Conservation (phyloP, 2,797 vertebrate species). For the Pachyuromys duprasi region DNA sequence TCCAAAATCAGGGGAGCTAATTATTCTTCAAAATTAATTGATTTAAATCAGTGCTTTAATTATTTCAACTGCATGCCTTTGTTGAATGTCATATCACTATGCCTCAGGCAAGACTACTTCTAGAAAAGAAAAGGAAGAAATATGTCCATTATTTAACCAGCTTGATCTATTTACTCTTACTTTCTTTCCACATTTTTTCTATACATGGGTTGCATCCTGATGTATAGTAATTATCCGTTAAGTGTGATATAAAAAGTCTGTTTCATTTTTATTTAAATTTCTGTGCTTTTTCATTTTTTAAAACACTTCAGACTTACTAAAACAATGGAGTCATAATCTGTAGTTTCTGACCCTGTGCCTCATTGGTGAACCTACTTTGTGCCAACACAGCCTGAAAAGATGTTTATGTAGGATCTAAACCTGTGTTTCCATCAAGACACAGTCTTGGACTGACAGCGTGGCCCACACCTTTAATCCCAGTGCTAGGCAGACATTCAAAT, state of each 20-base stretch:
- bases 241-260: not conserved
- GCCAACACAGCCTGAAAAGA: not conserved
- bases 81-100: conserved; percentile 9
- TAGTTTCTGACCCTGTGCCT: conserved; percentile 32
- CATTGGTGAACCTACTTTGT: conserved; percentile 25
- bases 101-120: conserved; percentile 2
- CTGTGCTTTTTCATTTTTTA: not conserved
- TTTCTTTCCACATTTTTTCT: conserved; percentile 33
- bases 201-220: not conserved
- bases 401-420: not conserved
- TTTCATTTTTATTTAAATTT: conserved; percentile 35
- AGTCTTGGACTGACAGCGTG: not conserved
- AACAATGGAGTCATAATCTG: not conserved
- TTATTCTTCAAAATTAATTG: conserved; percentile 40
- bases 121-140: conserved; percentile 26
- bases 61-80: conserved; percentile 23
- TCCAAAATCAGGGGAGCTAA: not conserved
- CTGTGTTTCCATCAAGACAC: conserved; percentile 22
- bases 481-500: not conserved
- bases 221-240: not conserved
- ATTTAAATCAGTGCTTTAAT: not conserved
- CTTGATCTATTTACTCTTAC: conserved; percentile 27
- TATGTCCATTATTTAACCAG: conserved; percentile 16
- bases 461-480: not conserved
- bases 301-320: not conserved